These are phyloP conservation scores for Rostratula benghalensis DNA, from an alignment of 2,113 vertebrate genomes.

Conservation along the genomic window DNA sequence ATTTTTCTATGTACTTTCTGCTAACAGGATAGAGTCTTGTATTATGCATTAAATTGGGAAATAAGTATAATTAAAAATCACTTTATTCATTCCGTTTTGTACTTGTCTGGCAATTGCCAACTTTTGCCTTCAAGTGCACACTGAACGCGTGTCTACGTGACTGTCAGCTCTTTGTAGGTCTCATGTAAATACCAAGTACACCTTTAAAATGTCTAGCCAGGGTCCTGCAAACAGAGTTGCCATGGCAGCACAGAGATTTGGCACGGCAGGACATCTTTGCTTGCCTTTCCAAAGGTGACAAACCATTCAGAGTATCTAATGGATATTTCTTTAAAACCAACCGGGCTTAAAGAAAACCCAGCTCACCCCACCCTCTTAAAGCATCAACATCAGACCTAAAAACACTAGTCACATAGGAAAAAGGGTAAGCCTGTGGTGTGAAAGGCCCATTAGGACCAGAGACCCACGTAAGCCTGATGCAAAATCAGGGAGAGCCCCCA, in stretches of 20 bases:
- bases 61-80: neutral
- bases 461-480: fast-evolving
- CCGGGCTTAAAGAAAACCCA: neutral
- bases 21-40: neutral
- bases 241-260: neutral
- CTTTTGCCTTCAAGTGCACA: neutral
- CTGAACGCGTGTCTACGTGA: neutral
- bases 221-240: constrained; percentile 2
- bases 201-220: neutral
- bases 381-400: neutral
- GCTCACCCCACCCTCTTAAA: neutral
- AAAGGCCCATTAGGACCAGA: neutral
- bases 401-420: neutral
- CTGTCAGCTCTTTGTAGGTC: neutral
- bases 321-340: neutral
- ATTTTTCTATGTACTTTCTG: neutral
- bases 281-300: neutral
- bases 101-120: neutral
- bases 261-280: neutral
- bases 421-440: fast-evolving
- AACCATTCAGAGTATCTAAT: neutral
- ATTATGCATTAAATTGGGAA: neutral
- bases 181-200: neutral
- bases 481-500: neutral
- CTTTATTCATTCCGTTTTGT: neutral